Percentiles rank a stretch among this genome's conserved stretches.
phyloP scores from a whole-genome alignment of 2,113 vertebrate genomes.

The Gobius niger region DNA sequence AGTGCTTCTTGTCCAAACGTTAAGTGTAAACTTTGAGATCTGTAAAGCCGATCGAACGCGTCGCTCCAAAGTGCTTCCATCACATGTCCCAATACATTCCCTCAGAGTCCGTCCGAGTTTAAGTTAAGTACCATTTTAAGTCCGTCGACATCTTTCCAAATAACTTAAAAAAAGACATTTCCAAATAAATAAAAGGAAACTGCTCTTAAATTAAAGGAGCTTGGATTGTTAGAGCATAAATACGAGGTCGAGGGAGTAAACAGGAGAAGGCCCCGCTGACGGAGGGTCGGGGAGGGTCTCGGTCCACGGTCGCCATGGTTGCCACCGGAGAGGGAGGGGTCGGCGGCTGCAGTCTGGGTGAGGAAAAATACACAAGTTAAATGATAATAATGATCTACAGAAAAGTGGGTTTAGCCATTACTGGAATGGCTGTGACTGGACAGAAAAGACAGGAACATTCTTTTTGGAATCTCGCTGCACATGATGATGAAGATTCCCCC shows the following conservation, averaged over 20 bases:
- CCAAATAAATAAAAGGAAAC: conserved; percentile 56
- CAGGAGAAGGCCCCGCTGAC: too few species aligned
- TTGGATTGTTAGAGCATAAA: too few species aligned
- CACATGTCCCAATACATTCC: conserved; percentile 55
- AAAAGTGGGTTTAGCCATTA: too few species aligned
- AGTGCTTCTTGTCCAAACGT: conserved; percentile 36
- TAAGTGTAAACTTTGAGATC: background rate
- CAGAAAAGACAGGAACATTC: too few species aligned
- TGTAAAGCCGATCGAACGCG: background rate
- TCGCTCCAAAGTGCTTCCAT: conserved; percentile 61
- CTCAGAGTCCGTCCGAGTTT: background rate
- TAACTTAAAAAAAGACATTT: conserved; percentile 53
- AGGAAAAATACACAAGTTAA: background rate
- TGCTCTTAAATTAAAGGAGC: too few species aligned
- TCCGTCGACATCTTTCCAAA: conserved; percentile 32
- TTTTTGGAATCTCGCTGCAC: too few species aligned
- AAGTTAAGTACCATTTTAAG: conserved; percentile 24
- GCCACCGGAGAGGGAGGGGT: conserved; percentile 16
- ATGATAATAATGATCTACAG: too few species aligned
- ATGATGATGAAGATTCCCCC: too few species aligned
- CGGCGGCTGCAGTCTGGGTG: conserved; percentile 13
- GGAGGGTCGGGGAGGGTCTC: conserved; percentile 12
- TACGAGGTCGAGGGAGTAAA: too few species aligned
- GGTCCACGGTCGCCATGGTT: conserved; percentile 44
- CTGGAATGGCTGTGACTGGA: too few species aligned